Base-by-base conservation (phyloP, 1,140 invertebrate genomes). In the Drosophila azteca region DNA sequence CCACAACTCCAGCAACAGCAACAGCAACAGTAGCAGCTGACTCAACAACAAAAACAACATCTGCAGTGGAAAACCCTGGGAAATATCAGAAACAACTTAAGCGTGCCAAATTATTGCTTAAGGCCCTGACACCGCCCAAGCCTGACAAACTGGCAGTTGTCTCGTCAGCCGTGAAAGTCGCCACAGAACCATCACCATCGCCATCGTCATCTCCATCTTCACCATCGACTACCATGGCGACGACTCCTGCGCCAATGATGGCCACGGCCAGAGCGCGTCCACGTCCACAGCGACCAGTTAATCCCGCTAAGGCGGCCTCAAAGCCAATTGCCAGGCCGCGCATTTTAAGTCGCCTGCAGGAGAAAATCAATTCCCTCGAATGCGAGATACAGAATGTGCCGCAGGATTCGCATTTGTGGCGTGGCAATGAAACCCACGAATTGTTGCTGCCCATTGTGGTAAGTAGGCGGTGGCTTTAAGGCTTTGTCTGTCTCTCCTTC, bases 381-480 rank as follows among this genome's bases (percentile, higher is more conserved):
- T 95, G 94, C 79, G 94, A 94, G 83, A 92, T 94, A 73, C 93
- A 93, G 44, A 92, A 93, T 49, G 83, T 94, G 67, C 94, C 94
- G 41, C 91, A 92, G 57, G 94, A 94, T 64, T 94, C 94, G 6
- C 93, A 94, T 60, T 90, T 94, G 59, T 95, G 94, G 94, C 92
- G 94, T 29, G 94, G 94, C 73, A 95, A 95, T 75, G 94, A 95
- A 81, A 95, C 94, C 11, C 94, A 94, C 68, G 94, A 95, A 76
- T 92, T 95, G 62, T 93, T 93, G 73, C 91, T 95, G 41, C 94
- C 94, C 17, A 92, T 94, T 79, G 93, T 93, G 93, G 94, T 95
- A 92, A 94, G 93, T 93, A 46, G 26, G n/a, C 24, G 13, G 6
- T 44, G 43, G 26, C 43, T 22, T 49, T 48, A 22, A 20, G 35